A percentile compares a stretch with the other conserved stretches of the same genome.
phyloP scores from a whole-genome alignment of 2,113 vertebrate species.

The Noturus placidus region DNA sequence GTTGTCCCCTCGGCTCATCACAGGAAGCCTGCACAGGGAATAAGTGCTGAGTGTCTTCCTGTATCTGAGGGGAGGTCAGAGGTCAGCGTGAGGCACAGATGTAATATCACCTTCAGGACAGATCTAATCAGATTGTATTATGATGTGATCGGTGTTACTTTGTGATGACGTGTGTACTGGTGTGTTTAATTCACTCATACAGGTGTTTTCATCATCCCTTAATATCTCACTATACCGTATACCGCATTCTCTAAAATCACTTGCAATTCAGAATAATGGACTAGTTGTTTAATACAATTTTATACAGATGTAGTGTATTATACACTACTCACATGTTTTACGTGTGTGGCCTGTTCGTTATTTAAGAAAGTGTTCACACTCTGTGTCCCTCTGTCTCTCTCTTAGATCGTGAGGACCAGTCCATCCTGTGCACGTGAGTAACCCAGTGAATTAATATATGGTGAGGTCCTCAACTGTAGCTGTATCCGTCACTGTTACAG shows the following conservation, averaged over 20 bases:
- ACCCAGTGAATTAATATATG: not conserved
- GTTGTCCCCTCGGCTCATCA: not conserved
- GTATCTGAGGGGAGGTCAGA: not conserved
- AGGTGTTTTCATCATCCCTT: too few relatives aligned
- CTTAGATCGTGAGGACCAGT: slow-evolving; percentile 98
- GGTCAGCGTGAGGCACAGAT: not conserved
- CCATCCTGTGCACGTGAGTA: slow-evolving; percentile 99
- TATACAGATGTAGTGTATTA: too few relatives aligned
- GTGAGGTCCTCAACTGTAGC: not conserved
- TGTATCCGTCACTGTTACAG: not conserved
- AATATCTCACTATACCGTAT: too few relatives aligned
- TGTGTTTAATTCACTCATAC: too few relatives aligned
- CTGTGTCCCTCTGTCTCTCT: slow-evolving; percentile 61
- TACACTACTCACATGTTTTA: too few relatives aligned
- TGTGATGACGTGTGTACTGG: not conserved
- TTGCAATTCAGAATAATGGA: not conserved
- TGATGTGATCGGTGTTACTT: not conserved
- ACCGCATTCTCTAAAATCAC: too few relatives aligned
- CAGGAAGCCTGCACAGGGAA: not conserved
- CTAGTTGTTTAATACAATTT: too few relatives aligned
- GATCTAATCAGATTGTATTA: not conserved
- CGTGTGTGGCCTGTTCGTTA: not conserved
- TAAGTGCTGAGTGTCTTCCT: slow-evolving; percentile 5
- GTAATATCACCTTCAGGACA: not conserved
- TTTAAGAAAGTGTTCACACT: not conserved